Evolutionary conservation across 2,797 vertebrate genomes (phyloP).

Genomic region (Avahi laniger): DNA sequence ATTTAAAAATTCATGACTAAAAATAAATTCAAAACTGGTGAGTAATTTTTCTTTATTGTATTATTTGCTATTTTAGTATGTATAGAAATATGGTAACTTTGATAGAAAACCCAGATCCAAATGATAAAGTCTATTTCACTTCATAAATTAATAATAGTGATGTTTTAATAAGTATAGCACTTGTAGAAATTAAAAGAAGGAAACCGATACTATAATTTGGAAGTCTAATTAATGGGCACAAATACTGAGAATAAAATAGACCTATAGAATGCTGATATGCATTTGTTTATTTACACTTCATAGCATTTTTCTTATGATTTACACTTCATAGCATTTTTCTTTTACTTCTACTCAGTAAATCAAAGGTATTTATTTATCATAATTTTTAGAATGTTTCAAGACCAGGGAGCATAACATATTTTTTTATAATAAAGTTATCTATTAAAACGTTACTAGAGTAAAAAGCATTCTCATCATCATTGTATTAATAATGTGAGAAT

Average conservation of each 20-base stretch:
- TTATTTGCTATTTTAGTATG: background rate
- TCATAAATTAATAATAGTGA: background rate
- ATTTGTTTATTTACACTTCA: background rate
- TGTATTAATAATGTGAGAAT: conserved; percentile 58
- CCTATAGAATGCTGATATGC: background rate
- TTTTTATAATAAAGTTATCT: conserved; percentile 60
- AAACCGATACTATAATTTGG: background rate
- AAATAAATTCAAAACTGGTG: conserved; percentile 31
- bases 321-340: background rate
- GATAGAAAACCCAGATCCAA: background rate
- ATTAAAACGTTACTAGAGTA: conserved; percentile 61
- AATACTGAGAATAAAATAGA: background rate
- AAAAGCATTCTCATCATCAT: conserved; percentile 2
- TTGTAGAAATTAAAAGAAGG: conserved; percentile 16
- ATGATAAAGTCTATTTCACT: background rate
- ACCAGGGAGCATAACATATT: background rate
- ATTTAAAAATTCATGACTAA: background rate
- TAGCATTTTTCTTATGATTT: background rate
- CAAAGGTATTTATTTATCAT: conserved; percentile 10
- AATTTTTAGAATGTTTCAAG: conserved; percentile 20
- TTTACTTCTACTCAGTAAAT: conserved; percentile 31
- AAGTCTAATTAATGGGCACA: conserved; percentile 34
- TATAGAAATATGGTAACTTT: background rate
- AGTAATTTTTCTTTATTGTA: conserved; percentile 17
- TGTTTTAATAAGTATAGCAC: background rate